Base-by-base conservation (phyloP, 2,888 invertebrate species). In the Sinopyrophorus schimmeli region DNA sequence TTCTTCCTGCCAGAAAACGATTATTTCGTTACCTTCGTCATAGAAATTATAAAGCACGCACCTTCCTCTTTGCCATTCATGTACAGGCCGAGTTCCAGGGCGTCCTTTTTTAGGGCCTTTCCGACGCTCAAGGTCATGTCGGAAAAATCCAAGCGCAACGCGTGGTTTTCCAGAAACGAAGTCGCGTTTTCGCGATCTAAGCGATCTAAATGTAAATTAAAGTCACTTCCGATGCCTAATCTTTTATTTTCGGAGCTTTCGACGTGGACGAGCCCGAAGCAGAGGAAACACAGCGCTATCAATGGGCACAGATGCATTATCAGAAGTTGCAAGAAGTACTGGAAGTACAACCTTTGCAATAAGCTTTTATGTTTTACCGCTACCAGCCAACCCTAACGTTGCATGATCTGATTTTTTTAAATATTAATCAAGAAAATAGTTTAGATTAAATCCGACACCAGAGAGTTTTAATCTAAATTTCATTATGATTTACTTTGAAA, bases 91-190 rank as follows among this genome's bases (percentile, higher is more conserved):
- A 78, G 73, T 61, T 79, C 64, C 7, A 78, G 74, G 20, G 77
- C 78, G 53, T 73, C 74, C 38, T 73, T 73, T 46, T 74, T 73
- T 23, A 74, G 69, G 7, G 77, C 76, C 63, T 76, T 75, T 15
- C 75, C 73, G 34, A 81, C 62, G 64, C 74, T 76, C 51, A 82
- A 74, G 24, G 78, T 78, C 57, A 75, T 75, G 55, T 78, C 78
- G 40, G 73, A 76, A 72, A 77, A 77, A 59, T 80, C 79, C 60
- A 80, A 72, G 54, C 76, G 76, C 43, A 82, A 67, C 17, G 79
- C 78, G 58, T 80, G 75, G 26, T 74, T 73, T 30, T 77, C 76
- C 37, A 81, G 63, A 53, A 79, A 70, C 20, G 76, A 75, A n/a
- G n/a, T n/a, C 38, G 75, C 53, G 42, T 64, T 54, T 38, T 53